phyloP scores from a whole-genome alignment of 2,888 invertebrate genomes.

The Ophioninae sp. region DNA sequence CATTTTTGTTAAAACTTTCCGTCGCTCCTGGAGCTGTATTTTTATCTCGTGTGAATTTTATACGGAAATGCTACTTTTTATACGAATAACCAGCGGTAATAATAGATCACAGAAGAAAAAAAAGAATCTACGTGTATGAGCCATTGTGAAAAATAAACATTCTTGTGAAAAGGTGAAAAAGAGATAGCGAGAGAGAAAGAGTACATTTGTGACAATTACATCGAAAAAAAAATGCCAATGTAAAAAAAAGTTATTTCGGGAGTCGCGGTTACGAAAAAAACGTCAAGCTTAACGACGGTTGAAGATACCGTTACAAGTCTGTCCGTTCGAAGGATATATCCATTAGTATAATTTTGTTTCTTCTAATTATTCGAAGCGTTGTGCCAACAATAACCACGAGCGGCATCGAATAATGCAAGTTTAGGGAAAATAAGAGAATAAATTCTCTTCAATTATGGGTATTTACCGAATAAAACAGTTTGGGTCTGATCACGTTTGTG shows the following conservation, averaged over 20 bases:
- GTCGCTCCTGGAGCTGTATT: constrained; percentile 57
- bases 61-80: constrained; percentile 70
- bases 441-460: constrained; percentile 46
- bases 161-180: not conserved
- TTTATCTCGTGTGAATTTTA: constrained; percentile 69
- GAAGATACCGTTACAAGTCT: constrained; percentile 44
- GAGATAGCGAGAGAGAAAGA: constrained; percentile 4
- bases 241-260: constrained; percentile 4
- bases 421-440: constrained; percentile 8
- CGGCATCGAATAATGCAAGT: constrained; percentile 26
- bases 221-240: constrained; percentile 11
- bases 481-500: constrained; percentile 51
- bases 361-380: constrained; percentile 24
- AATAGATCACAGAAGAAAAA: constrained; percentile 57
- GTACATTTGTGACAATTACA: constrained; percentile 2
- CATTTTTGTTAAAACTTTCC: constrained; percentile 56
- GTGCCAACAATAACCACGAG: constrained; percentile 30
- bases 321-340: constrained; percentile 32
- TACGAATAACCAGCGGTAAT: constrained; percentile 65
- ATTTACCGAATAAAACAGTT: constrained; percentile 54
- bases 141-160: constrained; percentile 3
- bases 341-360: constrained; percentile 31
- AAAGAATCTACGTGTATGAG: constrained; percentile 39
- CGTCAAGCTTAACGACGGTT: constrained; percentile 45
- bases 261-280: constrained; percentile 39